Evolutionary conservation across 2,797 vertebrate species (phyloP).

Genomic region (Xyrichtys novacula): DNA sequence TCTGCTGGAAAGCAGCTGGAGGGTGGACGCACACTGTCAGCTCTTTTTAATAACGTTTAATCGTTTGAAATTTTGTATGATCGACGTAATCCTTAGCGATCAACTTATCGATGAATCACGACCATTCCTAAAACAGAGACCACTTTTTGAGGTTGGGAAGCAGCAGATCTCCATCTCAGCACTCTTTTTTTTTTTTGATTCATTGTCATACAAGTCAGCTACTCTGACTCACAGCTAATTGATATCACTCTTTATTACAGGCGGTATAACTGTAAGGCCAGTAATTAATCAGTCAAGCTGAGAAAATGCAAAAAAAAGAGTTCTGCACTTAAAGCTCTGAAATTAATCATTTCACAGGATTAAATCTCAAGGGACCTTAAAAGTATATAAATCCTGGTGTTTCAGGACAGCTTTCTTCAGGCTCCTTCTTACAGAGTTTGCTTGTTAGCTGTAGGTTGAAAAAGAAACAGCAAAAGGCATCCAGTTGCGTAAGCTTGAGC

Average conservation of each 20-base stretch:
- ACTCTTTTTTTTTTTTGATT: background rate
- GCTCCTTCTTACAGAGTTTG: background rate
- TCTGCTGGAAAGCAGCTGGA: no score
- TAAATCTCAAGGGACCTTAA: background rate
- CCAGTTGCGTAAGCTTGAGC: conserved; percentile 16
- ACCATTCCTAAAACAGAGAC: no score
- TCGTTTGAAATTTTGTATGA: no score
- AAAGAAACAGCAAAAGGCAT: background rate
- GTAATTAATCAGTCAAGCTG: background rate
- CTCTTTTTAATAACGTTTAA: no score
- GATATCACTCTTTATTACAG: background rate
- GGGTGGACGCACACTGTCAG: no score
- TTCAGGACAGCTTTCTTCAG: background rate
- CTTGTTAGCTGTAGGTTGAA: background rate
- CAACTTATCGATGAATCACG: no score
- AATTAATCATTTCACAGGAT: background rate
- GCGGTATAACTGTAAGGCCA: background rate
- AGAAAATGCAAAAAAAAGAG: background rate
- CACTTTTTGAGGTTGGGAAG: background rate
- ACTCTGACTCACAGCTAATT: background rate
- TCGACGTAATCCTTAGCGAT: no score
- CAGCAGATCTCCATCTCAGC: background rate
- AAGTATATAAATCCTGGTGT: background rate
- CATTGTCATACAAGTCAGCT: background rate
- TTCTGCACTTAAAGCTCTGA: background rate